phyloP scores from a whole-genome alignment of 1,140 invertebrate species.

The Drosophila repletoides region DNA sequence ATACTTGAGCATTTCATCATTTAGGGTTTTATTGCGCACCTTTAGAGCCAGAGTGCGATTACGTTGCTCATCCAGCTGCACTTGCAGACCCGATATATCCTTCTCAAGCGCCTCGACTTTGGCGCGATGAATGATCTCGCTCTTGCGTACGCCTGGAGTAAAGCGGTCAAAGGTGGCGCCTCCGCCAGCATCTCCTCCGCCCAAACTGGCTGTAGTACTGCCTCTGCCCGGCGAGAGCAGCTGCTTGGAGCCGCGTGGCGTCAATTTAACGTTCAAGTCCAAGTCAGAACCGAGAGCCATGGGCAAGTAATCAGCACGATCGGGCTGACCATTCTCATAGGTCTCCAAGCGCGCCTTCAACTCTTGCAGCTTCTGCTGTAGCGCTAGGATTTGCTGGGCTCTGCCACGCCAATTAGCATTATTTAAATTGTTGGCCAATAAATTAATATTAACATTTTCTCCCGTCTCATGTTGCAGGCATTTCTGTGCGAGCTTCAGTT shows the following conservation, averaged over 20 bases:
- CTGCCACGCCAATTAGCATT: slow-evolving; percentile 87
- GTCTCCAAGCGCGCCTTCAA: slow-evolving; percentile 85
- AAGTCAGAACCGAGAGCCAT: slow-evolving; percentile 45
- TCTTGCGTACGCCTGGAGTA: slow-evolving; percentile 68
- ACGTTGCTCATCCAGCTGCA: slow-evolving; percentile 82
- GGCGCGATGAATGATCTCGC: slow-evolving; percentile 82
- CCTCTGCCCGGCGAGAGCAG: slow-evolving; percentile 6
- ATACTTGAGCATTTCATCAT: slow-evolving; percentile 66
- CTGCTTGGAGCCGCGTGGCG: slow-evolving; percentile 10
- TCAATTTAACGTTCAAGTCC: slow-evolving; percentile 14
- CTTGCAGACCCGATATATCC: slow-evolving; percentile 83
- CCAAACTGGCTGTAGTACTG: slow-evolving; percentile 16
- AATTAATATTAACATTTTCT: slow-evolving; percentile 83
- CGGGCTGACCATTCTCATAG: slow-evolving; percentile 57
- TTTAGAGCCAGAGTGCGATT: slow-evolving; percentile 66
- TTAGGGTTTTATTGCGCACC: slow-evolving; percentile 76
- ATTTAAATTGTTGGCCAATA: slow-evolving; percentile 61
- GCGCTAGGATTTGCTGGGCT: slow-evolving; percentile 87
- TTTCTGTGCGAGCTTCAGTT: slow-evolving; percentile 86
- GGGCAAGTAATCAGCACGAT: slow-evolving; percentile 50
- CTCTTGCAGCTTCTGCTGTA: slow-evolving; percentile 86
- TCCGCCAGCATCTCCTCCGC: slow-evolving; percentile 53
- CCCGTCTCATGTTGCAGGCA: slow-evolving; percentile 87
- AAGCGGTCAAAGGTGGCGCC: slow-evolving; percentile 65
- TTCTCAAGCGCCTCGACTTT: slow-evolving; percentile 85